Conservation (phyloP, 2,113 vertebrate species). For the Sinocyclocheilus rhinocerous region DNA sequence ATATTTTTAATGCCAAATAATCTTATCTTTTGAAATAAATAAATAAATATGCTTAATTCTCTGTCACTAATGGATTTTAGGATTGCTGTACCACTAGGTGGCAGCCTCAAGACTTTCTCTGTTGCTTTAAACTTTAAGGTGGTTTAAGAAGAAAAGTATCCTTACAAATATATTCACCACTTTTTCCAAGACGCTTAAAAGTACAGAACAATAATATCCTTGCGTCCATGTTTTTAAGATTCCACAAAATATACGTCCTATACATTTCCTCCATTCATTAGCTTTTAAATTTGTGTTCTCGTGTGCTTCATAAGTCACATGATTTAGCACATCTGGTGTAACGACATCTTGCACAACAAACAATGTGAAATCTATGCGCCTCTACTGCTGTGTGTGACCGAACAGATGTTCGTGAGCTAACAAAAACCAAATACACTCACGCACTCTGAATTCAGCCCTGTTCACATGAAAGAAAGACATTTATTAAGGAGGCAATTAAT, state of each 20-base stretch:
- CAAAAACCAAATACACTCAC: slow-evolving; percentile 35
- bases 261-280: background rate
- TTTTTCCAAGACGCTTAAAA: background rate
- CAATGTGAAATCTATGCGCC: slow-evolving; percentile 14
- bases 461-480: slow-evolving; percentile 17
- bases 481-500: slow-evolving; percentile 17
- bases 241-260: background rate
- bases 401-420: background rate
- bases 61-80: no score
- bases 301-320: background rate
- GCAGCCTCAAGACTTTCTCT: no score
- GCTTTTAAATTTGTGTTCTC: background rate
- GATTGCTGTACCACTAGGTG: no score
- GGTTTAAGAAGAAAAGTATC: no score
- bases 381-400: slow-evolving; percentile 30
- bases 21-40: no score
- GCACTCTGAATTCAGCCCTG: slow-evolving; percentile 27
- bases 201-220: background rate
- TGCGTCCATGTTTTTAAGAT: background rate
- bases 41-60: no score
- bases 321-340: background rate
- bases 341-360: background rate
- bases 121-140: no score
- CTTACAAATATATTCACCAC: background rate
- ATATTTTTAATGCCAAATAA: no score